Evolutionary conservation across 2,797 vertebrate genomes (phyloP), one percentile per base, ranked within the genome.

Genomic region (Etheostoma nigrum): DNA sequence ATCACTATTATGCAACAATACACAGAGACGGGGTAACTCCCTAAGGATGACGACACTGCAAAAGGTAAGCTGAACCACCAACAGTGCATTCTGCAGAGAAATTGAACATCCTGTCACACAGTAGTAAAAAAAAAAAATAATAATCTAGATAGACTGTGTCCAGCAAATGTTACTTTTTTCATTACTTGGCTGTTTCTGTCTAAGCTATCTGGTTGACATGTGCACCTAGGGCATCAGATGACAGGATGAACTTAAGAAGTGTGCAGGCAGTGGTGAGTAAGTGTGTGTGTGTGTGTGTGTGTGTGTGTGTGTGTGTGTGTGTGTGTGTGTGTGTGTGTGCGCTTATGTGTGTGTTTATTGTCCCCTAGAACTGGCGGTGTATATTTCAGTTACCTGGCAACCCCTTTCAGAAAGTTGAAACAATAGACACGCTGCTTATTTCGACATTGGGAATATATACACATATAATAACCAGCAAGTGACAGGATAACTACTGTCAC

Each of bases 301-400:
- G 51, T 58, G 73, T 67, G 9, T 36, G 9, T 36, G 36, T 7
- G 25, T 45, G 53, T 55, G 72, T 76, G 65, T 65, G 42, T 68
- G 51, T 58, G 73, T 71, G 9, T 36, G 2, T 54, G 72, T 76
- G 65, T 65, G 42, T 68, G 51, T 58, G 73, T 67, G 9, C 10
- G 2, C 10, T 0, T 36, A 10, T 36, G 9, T 36, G 36, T 7
- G 25, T 45, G 53, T 55, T 48, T 76, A 62, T 71, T 14, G 57
- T 83, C 60, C 48, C 67, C 61, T 27, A 45, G 81, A 82, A 58
- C 11, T 47, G 59, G 13, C 6, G 86, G 91, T 88, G 81, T 91
- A 67, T 66, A 25, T 92, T 90, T 90, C 91, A 63, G 90, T 92
- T 85, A 89, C 93, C 89, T 86, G 87, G 93, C 88, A 92, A 94